Base-by-base conservation (phyloP, 2,888 invertebrate species). In the Cephus spinipes region DNA sequence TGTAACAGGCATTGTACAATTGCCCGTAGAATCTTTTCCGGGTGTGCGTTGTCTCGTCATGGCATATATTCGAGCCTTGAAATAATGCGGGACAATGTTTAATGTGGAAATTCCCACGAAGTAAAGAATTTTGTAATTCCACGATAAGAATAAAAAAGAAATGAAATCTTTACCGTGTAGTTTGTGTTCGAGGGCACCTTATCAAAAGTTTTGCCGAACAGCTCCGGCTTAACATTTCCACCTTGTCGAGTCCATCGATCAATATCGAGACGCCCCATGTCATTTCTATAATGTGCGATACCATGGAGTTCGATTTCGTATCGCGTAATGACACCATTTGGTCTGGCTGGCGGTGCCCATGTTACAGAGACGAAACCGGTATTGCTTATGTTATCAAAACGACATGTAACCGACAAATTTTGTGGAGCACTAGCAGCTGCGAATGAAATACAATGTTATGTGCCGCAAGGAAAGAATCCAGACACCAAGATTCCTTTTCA, bases 101-200 rank as follows among this genome's bases (percentile, higher is more conserved):
- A 55, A 55, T 1, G 23, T 55, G 23, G 2, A 55, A 23, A 55
- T 55, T 23, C 1, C 23, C 55, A 55, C 23, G 1, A 9, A 55
- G 55, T 23, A 55, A 55, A 23, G 6, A 55, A 23, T 55, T 6
- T 55, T 6, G 23, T 55, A 23, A 0, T 55, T 55, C 9, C 23
- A 9, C 9, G 55, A 55, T 55, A 69, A 15, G 55, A 71, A 73
- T 15, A 55, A 69, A 76, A 76, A 76, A 31, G 71, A 73, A 76
- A 76, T 75, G 77, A 71, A 33, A 71, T 73, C 81, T 93, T 93
- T 36, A 97, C 95, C 23, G 96, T 96, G 90, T 97, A 97, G 90
- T 96, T 95, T 0, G 97, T 97, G 90, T 98, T 97, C 4, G 97
- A 94, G 77, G 95, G 95, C 55, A 97, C 93, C 74, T 95, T 94